These are phyloP conservation scores for Eucidaris tribuloides DNA, from an alignment of 35 echinoderm and acorn worm genomes.

Conservation along the genomic window DNA sequence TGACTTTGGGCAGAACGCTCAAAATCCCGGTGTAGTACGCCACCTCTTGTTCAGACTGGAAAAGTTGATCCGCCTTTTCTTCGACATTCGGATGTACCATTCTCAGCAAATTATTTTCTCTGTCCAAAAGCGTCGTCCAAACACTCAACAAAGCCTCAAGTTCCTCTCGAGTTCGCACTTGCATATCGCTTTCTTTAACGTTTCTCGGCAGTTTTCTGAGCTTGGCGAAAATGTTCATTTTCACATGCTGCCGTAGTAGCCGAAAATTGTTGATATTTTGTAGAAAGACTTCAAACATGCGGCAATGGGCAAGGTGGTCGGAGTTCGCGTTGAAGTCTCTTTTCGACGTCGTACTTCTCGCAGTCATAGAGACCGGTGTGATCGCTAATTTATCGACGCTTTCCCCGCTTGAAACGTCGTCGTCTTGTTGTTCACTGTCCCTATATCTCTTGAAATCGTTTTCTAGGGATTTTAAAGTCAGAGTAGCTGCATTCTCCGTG, in stretches of 20 bases:
- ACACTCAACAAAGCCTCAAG: conserved; percentile 79
- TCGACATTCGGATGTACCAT: conserved; percentile 69
- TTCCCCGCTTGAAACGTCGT: too few species aligned
- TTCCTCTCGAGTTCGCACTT: conserved; percentile 61
- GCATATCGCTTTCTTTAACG: conserved; percentile 31
- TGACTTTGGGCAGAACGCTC: conserved; percentile 78
- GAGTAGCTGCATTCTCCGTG: background rate
- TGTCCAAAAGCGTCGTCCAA: conserved; percentile 52
- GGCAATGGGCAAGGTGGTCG: background rate
- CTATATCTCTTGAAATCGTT: background rate
- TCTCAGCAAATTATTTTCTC: conserved; percentile 53
- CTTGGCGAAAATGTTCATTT: conserved; percentile 76
- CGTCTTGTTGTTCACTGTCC: background rate
- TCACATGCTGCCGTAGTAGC: conserved; percentile 69
- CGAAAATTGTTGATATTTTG: conserved; percentile 89
- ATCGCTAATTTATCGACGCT: too few species aligned
- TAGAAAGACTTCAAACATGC: conserved; percentile 41
- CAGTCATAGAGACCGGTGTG: too few species aligned
- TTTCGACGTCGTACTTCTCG: too few species aligned
- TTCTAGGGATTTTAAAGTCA: background rate
- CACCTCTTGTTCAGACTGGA: conserved; percentile 66
- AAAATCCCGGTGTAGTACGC: conserved; percentile 56
- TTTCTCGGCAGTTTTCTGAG: conserved; percentile 53
- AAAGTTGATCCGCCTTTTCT: conserved; percentile 23
- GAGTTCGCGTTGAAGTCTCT: too few species aligned